Evolutionary conservation across 2,113 vertebrate genomes (phyloP).

Genomic region (Lepus europaeus): DNA sequence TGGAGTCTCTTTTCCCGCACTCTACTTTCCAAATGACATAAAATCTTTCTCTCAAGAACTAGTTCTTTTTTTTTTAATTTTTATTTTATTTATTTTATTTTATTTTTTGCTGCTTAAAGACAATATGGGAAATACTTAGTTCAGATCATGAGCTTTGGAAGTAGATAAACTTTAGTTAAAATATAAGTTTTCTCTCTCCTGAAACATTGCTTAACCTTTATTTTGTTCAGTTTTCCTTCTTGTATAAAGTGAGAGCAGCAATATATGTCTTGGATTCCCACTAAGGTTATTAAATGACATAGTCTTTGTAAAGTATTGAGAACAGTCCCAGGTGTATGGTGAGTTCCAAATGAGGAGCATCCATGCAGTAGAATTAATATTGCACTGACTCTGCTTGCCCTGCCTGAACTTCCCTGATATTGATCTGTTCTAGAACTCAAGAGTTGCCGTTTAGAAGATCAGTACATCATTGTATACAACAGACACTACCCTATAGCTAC

Average conservation of each 20-base stretch:
- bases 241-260: background rate
- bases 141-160: background rate
- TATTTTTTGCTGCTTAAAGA: background rate
- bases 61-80: background rate
- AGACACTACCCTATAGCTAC: background rate
- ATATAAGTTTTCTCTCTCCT: background rate
- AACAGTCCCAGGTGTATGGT: background rate
- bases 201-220: background rate
- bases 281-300: background rate
- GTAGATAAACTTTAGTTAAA: background rate
- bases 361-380: background rate
- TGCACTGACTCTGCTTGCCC: background rate
- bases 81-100: no score
- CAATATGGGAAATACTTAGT: background rate
- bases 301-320: background rate
- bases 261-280: background rate
- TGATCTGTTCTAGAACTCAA: background rate
- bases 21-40: background rate
- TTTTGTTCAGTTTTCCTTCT: background rate
- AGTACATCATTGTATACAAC: background rate
- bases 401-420: background rate
- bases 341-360: background rate
- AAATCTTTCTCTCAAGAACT: background rate
- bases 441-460: background rate
- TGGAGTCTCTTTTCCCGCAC: background rate